Conservation (phyloP, 2,113 vertebrate species). For the Plecotus auritus region DNA sequence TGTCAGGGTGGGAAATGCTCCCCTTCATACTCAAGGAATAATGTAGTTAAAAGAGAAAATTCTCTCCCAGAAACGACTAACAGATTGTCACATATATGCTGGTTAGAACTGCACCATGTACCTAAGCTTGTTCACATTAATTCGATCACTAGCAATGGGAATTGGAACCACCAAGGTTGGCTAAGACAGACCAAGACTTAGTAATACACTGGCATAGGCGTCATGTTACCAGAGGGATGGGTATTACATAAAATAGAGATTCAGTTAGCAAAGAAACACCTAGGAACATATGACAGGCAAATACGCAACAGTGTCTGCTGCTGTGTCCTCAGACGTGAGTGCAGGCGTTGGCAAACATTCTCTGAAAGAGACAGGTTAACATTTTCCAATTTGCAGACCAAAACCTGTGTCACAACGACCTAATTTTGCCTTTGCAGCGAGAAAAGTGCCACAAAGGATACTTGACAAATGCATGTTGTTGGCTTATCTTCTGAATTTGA, state of each 20-base stretch:
- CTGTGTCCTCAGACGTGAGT: background rate
- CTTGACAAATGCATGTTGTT: fast-evolving
- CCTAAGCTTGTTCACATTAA: too few species aligned
- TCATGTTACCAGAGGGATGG: background rate
- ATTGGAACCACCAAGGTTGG: background rate
- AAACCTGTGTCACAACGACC: background rate
- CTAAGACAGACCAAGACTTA: background rate
- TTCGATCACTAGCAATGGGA: background rate
- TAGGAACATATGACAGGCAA: too few species aligned
- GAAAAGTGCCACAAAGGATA: background rate
- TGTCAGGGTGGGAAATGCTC: background rate
- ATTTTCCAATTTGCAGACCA: background rate
- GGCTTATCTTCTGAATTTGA: background rate
- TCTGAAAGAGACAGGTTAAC: background rate
- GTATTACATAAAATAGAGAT: background rate
- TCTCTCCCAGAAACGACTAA: background rate
- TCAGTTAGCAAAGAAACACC: too few species aligned
- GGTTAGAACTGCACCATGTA: background rate
- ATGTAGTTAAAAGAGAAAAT: background rate
- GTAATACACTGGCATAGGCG: background rate
- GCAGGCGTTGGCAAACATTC: background rate
- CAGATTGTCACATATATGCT: background rate
- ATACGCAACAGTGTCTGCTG: too few species aligned
- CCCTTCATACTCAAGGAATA: background rate
- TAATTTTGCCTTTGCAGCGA: background rate